These are phyloP conservation scores for Chloropsis cyanopogon DNA, from an alignment of 2,113 vertebrate genomes.

Conservation along the genomic window DNA sequence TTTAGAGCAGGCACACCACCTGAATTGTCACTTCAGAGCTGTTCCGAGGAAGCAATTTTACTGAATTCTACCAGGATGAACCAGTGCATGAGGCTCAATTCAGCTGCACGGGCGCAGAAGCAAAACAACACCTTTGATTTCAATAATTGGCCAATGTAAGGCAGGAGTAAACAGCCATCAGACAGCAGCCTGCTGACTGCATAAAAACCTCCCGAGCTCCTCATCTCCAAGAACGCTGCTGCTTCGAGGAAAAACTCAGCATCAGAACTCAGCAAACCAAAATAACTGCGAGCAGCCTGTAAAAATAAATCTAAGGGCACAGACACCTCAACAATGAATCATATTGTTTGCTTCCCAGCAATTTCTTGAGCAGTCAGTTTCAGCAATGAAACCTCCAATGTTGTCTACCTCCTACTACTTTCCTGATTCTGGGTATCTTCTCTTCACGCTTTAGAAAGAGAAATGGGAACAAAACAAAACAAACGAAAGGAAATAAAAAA, in stretches of 20 bases:
- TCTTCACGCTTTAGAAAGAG: neutral
- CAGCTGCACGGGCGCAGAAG: neutral
- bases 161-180: conserved; percentile 5
- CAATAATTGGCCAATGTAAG: neutral
- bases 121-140: neutral
- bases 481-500: neutral
- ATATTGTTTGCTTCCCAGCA: conserved; percentile 66
- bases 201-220: neutral
- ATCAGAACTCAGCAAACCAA: conserved; percentile 49
- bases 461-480: neutral
- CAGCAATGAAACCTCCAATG: conserved; percentile 38
- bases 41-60: conserved; percentile 15
- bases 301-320: conserved; percentile 60
- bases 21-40: neutral
- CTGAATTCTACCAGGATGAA: neutral
- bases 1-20: neutral
- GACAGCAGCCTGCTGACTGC: neutral
- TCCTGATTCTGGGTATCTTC: neutral
- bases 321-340: conserved; percentile 74
- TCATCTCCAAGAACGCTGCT: neutral
- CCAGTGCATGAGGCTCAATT: neutral
- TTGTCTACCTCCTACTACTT: neutral
- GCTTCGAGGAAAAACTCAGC: conserved; percentile 37
- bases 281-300: conserved; percentile 57
- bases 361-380: conserved; percentile 62